A percentile compares a stretch with the other conserved stretches of the same genome.
These are phyloP conservation scores for Apolygus lucorum DNA, from an alignment of 1,140 invertebrate species.

Conservation along the genomic window DNA sequence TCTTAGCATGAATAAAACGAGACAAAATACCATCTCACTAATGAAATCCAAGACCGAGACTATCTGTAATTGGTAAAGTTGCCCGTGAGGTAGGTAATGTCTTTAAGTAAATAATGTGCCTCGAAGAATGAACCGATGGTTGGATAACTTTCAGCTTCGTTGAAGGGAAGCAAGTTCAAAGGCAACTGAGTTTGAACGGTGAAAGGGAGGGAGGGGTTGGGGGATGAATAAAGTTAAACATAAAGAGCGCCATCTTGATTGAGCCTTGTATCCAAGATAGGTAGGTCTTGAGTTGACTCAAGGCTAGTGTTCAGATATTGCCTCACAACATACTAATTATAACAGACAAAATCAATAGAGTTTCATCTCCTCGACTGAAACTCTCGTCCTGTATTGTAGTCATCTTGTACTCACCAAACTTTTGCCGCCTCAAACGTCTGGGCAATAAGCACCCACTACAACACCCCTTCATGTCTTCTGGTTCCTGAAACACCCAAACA, in stretches of 20 bases:
- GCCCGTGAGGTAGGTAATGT: no score
- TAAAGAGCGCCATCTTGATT: slow-evolving; percentile 1
- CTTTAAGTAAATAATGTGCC: not conserved
- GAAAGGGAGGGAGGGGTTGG: not conserved
- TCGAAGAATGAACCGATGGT: not conserved
- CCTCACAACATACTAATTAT: slow-evolving; percentile 1
- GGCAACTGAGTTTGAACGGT: not conserved
- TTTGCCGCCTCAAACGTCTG: no score
- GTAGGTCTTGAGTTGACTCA: not conserved
- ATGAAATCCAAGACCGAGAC: no score
- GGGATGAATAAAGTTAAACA: not conserved
- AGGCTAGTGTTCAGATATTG: not conserved
- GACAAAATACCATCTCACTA: no score
- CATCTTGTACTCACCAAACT: not conserved
- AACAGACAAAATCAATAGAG: not conserved
- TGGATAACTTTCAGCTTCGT: not conserved
- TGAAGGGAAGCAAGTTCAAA: not conserved
- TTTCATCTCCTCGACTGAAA: not conserved
- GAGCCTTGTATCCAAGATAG: not conserved
- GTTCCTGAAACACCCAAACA: no score
- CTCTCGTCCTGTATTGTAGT: not conserved
- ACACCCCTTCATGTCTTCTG: no score
- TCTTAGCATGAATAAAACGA: no score
- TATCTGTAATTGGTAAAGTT: no score
- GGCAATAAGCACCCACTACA: no score